Evolutionary conservation across 2,113 vertebrate species (phyloP).

Genomic region (Saimiri boliviensis): DNA sequence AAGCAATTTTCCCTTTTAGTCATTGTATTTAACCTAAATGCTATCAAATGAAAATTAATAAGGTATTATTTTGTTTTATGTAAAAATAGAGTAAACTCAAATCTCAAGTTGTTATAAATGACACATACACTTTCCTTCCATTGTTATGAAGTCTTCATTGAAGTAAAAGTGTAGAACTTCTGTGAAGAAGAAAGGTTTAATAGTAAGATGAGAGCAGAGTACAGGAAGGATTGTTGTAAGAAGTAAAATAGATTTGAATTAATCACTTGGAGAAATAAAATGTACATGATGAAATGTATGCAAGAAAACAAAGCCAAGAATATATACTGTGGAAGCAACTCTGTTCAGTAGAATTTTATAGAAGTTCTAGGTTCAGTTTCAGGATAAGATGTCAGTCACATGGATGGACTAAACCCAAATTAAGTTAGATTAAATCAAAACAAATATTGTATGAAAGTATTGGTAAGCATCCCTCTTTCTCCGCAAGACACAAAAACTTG

Average conservation of each 20-base stretch:
- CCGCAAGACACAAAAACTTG: neutral
- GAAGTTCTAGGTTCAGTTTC: neutral
- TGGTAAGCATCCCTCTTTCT: neutral
- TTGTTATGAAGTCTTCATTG: neutral
- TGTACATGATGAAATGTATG: neutral
- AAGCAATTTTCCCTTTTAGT: neutral
- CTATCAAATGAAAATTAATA: neutral
- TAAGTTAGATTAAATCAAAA: neutral
- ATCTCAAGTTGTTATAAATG: neutral
- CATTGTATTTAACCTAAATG: neutral
- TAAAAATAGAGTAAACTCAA: neutral
- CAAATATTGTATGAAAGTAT: neutral
- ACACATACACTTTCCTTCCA: neutral
- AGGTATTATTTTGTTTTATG: neutral
- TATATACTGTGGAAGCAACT: neutral
- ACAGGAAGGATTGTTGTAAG: neutral
- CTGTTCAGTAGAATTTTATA: neutral
- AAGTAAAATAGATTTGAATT: neutral
- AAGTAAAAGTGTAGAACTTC: neutral
- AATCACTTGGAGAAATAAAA: neutral
- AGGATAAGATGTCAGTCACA: neutral
- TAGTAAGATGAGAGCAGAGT: neutral
- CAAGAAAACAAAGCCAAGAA: neutral
- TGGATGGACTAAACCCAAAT: neutral
- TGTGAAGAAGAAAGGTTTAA: neutral